phyloP scores from a whole-genome alignment of 2,797 vertebrate species.

The Thripadectes ignobilis region DNA sequence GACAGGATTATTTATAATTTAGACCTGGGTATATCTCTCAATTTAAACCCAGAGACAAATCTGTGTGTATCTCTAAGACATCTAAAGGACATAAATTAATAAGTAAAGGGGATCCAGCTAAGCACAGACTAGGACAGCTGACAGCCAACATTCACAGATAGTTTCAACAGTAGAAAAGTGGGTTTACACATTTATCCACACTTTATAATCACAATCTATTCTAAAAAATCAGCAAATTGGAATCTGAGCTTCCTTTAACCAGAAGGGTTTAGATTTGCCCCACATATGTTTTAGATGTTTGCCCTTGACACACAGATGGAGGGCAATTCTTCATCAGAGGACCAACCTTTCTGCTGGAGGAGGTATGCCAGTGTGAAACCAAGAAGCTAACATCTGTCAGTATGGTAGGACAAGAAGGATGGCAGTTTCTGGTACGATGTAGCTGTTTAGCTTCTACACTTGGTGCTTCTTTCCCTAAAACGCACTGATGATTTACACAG shows the following conservation, averaged over 20 bases:
- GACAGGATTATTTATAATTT: background rate
- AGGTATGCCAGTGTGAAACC: background rate
- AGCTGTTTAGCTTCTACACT: background rate
- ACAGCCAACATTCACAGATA: background rate
- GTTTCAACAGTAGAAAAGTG: background rate
- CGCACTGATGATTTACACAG: background rate
- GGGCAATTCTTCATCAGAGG: background rate
- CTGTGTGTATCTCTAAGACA: background rate
- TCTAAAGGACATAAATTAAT: background rate
- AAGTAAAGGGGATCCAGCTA: background rate
- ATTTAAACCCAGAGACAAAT: background rate
- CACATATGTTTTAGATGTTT: background rate
- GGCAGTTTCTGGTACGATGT: background rate
- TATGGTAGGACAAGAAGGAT: background rate
- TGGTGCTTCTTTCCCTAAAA: background rate
- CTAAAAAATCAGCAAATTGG: background rate
- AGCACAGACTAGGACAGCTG: background rate
- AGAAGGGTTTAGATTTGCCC: background rate
- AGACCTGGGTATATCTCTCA: background rate
- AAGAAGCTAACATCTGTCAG: background rate
- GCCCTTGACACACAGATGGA: background rate
- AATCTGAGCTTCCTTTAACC: background rate
- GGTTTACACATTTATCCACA: background rate
- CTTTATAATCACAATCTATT: background rate
- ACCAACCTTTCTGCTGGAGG: background rate